Conservation (phyloP, 2,113 vertebrate species). For the Equus quagga region DNA sequence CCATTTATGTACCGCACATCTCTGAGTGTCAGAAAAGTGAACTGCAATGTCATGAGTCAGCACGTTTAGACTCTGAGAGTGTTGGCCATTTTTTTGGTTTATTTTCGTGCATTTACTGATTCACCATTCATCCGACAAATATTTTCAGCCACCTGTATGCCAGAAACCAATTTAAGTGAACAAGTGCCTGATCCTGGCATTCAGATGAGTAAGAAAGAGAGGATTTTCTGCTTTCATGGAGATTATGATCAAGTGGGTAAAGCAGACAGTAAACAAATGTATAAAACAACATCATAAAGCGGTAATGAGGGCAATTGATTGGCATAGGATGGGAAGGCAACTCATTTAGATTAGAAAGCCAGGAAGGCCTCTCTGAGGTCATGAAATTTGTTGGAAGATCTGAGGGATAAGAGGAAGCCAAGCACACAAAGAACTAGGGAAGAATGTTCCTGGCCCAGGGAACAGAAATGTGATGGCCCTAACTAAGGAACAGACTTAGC, state of each 20-base stretch:
- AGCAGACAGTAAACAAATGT: not conserved
- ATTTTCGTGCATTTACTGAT: conserved; percentile 11
- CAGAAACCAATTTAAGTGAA: not conserved
- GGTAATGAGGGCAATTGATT: not conserved
- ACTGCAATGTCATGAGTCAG: not conserved
- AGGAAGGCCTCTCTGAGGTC: not conserved
- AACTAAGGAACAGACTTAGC: not conserved
- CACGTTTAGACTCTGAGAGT: not conserved
- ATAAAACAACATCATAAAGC: not conserved
- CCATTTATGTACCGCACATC: not conserved
- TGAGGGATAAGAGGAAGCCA: not conserved
- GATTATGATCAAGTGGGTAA: not conserved
- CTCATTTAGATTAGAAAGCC: not conserved
- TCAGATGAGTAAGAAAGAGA: not conserved
- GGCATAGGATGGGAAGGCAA: not conserved
- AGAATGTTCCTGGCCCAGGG: not conserved
- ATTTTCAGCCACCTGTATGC: not conserved
- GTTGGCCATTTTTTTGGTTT: not conserved
- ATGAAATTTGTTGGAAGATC: not conserved
- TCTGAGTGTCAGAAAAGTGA: not conserved
- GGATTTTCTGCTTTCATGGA: not conserved
- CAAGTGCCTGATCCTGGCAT: not conserved
- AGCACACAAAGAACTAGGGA: not conserved
- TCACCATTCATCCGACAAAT: not conserved
- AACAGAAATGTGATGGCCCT: not conserved